Conservation (phyloP, 2,888 invertebrate genomes). For the Drosophila niveifrons region DNA sequence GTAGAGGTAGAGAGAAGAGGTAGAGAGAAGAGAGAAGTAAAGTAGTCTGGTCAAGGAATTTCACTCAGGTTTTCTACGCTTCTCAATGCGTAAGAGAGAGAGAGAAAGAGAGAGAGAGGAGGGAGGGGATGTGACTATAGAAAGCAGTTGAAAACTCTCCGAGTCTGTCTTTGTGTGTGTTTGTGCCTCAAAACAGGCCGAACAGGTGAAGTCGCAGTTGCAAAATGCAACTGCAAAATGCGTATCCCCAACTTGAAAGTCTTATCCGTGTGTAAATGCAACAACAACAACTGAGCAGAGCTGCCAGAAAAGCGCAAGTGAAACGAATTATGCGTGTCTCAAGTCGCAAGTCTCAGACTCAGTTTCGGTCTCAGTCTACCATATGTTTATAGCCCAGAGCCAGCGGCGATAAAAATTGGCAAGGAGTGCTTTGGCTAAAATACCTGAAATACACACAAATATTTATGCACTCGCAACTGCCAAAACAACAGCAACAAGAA, state of each 20-base stretch:
- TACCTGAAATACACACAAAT: constrained; percentile 11
- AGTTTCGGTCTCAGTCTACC: too few relatives aligned
- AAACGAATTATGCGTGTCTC: constrained; percentile 51
- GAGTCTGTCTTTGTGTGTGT: not conserved
- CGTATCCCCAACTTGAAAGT: constrained; percentile 51
- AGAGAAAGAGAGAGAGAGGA: not conserved
- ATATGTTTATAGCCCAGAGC: constrained; percentile 16
- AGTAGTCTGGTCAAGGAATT: constrained; percentile 50
- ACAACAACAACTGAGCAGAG: constrained; percentile 13
- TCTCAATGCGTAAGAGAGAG: constrained; percentile 14
- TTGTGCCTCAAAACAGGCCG: constrained; percentile 41
- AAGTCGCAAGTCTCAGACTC: too few relatives aligned
- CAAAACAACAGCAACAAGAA: not conserved
- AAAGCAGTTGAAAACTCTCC: constrained; percentile 46
- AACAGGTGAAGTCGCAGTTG: constrained; percentile 50
- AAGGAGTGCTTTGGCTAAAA: not conserved
- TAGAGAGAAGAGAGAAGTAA: not conserved
- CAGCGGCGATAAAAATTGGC: constrained; percentile 10
- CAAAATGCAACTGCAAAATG: constrained; percentile 35
- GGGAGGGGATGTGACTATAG: constrained; percentile 24
- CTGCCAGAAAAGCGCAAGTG: constrained; percentile 60
- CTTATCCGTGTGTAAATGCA: constrained; percentile 49
- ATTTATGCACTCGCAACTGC: constrained; percentile 6
- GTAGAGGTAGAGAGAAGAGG: not conserved
- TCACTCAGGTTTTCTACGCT: constrained; percentile 59